Base-by-base conservation (phyloP, 2,797 vertebrate species). In the Setipinna tenuifilis region DNA sequence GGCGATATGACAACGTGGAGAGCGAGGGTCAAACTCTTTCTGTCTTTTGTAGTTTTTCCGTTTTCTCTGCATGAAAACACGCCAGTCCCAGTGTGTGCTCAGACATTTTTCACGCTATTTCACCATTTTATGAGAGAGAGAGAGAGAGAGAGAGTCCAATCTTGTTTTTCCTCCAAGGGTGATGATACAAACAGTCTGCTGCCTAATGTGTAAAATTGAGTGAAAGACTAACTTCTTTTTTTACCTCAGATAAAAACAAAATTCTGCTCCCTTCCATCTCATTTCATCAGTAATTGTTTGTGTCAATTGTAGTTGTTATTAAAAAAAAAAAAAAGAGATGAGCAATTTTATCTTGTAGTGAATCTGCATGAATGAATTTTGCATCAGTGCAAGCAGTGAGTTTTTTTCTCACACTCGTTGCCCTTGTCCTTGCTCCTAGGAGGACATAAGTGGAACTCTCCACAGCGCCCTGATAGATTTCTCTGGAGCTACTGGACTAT, bases 131-230 rank as follows among this genome's bases (percentile, higher is more conserved):
- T 14, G 68, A n/a, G n/a, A n/a, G n/a, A n/a, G n/a, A n/a, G n/a
- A n/a, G n/a, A n/a, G n/a, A n/a, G n/a, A n/a, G n/a, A n/a, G n/a
- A n/a, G n/a, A 31, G 25, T 75, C 68, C 68, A 75, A 75, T 75
- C 31, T 31, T 19, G 68, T 75, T 28, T 75, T 75, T 41, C 14
- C 28, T 75, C 28, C 68, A 17, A 75, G 68, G 68, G 2, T 41
- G 35, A 31, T 75, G 68, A 31, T 25, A 31, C 25, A 75, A 9
- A 16, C 68, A 75, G 35, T 75, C 68, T 75, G 28, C 31, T 75
- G 28, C 68, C 28, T 75, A 75, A 35, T 75, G 28, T 75, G 68
- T 75, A 75, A 75, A 35, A 35, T 75, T 75, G 68, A 75, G 31
- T 41, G 28, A 75, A 75, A 75, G 28, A 75, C 28, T 75, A 16